Evolutionary conservation across 1,140 invertebrate genomes (phyloP), one percentile per base, ranked within the genome.

Genomic region (Berghia stephanieae): DNA sequence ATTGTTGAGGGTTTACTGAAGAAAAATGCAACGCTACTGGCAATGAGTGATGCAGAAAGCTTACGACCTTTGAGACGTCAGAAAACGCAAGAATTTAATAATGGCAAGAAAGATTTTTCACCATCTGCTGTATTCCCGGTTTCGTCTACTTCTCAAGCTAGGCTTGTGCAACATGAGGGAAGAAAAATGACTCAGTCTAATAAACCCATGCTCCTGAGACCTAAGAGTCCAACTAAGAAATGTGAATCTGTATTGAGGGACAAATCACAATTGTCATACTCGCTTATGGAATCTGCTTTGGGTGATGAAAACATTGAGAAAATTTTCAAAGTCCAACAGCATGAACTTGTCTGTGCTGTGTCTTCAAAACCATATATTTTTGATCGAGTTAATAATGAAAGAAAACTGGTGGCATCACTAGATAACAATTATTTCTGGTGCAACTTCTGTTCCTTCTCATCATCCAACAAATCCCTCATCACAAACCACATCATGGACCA

Each of bases 401-500:
- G 81, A 6, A 74, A 75, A 34, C 49, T 83, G 16, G 72, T 84
- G 10, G 80, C 81, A n/a, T 81, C 80, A 21, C 69, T 81, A 70
- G 83, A 85, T 74, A 42, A 85, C 34, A 79, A 80, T 4, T 83
- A 77, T 46, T 87, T 82, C 55, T 87, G 85, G 85, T 87, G 86
- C 73, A 87, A 87, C 63, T 87, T 87, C 77, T 87, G 86, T 78
- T 78, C 83, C 5, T 86, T 78, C 67, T 80, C 83, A 55, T 81
- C 81, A 13, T 80, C 83, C 52, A 78, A 70, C 5, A 86, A 87
- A 78, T 66, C 74, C 16, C 78, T 43, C 36, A 75, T 87, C 0
- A 31, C 84, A 27, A 78, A 83, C 34, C 86, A 87, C 80, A 78
- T 85, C 0, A 81, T 85, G 72, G 81, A 83, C 18, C 86, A 87